Evolutionary conservation across 1,140 invertebrate genomes (phyloP), one percentile per base, ranked within the genome.

Genomic region (Drosophila persimilis): DNA sequence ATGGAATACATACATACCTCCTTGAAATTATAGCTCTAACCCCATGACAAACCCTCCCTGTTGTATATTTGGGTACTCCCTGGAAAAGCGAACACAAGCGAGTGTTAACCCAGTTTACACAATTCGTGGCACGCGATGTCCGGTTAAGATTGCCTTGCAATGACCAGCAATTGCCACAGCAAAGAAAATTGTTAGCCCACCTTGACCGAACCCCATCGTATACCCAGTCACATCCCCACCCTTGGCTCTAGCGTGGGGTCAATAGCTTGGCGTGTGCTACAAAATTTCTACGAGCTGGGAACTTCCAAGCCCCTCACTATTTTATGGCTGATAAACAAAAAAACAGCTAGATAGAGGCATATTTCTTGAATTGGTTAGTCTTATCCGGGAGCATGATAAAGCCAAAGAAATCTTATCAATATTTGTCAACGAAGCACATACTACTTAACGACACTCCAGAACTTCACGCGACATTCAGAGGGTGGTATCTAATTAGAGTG

Each of bases 81-180:
- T 52, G 48, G 65, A 71, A 71, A 9, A 17, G 31, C 8, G 35
- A 31, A 66, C 62, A 31, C 8, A 29, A 20, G 20, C 48, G 11
- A 22, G 31, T 15, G 70, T 55, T 84, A 79, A 84, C 80, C 80
- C 65, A 85, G 56, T 85, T 83, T 72, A 60, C 67, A 62, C 52
- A 63, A 47, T 62, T 61, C 39, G 53, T 67, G 71, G 80, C 80
- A 83, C 80, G 80, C 80, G 80, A 83, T 83, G 71, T 85, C 80
- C 80, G 50, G 54, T 39, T 17, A 80, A 79, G 75, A 81, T 73
- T 81, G 78, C 57, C 62, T 43, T 64, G 50, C 78, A 73, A 67
- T 76, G 73, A 54, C 63, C 74, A 69, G 61, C 71, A 63, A 69
- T 77, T 80, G 35, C 56, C 59, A 54, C 46, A 64, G 46, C 57